Evolutionary conservation across 2,113 vertebrate genomes (phyloP), one percentile per base, ranked within the genome.

Genomic region (Chunga burmeisteri): DNA sequence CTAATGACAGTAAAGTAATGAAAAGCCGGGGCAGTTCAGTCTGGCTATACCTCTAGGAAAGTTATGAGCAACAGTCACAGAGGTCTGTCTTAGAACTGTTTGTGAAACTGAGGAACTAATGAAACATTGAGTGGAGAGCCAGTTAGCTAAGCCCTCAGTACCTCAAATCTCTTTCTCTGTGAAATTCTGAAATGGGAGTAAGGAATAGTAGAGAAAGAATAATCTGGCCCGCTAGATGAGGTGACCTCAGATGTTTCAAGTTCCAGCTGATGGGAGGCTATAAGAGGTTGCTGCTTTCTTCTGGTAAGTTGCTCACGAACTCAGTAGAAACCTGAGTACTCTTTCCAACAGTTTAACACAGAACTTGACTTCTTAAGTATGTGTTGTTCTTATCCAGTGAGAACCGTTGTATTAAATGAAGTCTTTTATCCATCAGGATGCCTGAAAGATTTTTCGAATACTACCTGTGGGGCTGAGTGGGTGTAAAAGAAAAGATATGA

Each of bases 401-500:
- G 47, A 93, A 30, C 40, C 38, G 86, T 90, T 55, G 34, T 90
- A 29, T 67, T 86, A 88, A 93, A 81, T 90, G 49, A 38, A 75
- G 40, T 75, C 44, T 85, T 94, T 82, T 91, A 75, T 91, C 56
- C 78, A 21, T 94, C 77, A 85, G 36, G 36, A 68, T 87, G 53
- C 46, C 63, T 68, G n/a, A 40, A 89, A 72, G 73, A 32, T 75
- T 91, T 94, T 94, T 93, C 6, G 1, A 82, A n/a, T 55, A 46
- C 88, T 93, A 56, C 52, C 80, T 89, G 50, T 89, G 36, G 53
- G 40, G 44, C 52, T 92, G 70, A 87, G 84, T 95, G 53, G 70
- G 86, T 85, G 88, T 79, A 58, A 94, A 36, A 79, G 56, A 89
- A 91, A 77, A 66, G 32, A 49, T 73, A 30, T 77, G 86, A 97